A percentile compares a stretch with the other conserved stretches of the same genome.
Conservation (phyloP, 1,140 invertebrate genomes). For the Ips typographus region DNA sequence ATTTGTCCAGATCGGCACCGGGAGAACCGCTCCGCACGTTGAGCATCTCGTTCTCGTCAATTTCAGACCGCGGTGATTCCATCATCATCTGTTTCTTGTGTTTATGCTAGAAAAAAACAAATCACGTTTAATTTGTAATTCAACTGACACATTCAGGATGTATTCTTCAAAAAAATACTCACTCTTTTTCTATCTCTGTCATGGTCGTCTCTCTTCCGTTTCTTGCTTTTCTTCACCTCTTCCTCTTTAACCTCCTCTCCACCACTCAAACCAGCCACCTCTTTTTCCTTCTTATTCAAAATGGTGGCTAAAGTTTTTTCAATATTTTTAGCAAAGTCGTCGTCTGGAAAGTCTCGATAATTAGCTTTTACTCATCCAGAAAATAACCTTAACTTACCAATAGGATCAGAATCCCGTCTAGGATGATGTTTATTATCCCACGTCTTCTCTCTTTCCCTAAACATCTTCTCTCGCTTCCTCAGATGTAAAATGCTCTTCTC, state of each 20-base stretch:
- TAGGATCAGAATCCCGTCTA: constrained; percentile 18
- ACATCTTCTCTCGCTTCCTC: constrained; percentile 47
- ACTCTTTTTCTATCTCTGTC: constrained; percentile 9
- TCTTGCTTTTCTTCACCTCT: constrained; percentile 49
- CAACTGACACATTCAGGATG: too few relatives aligned
- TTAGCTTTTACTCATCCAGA: not conserved
- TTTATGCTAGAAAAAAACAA: constrained; percentile 48
- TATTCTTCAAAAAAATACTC: not conserved
- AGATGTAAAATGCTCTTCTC: constrained; percentile 50
- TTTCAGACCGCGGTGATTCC: constrained; percentile 53
- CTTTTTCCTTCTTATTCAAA: constrained; percentile 55
- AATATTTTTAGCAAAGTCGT: constrained; percentile 75
- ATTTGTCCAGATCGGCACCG: constrained; percentile 33
- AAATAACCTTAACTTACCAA: not conserved
- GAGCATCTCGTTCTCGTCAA: constrained; percentile 77
- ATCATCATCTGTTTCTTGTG: constrained; percentile 45
- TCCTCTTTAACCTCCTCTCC: constrained; percentile 48
- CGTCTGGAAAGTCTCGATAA: constrained; percentile 53
- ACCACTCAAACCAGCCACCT: constrained; percentile 37
- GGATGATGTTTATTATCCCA: constrained; percentile 38
- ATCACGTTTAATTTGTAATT: not conserved
- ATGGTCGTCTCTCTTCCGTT: constrained; percentile 34
- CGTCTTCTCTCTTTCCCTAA: constrained; percentile 46
- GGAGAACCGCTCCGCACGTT: constrained; percentile 73
- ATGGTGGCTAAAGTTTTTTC: constrained; percentile 73